Evolutionary conservation across 2,797 vertebrate species (phyloP).

Genomic region (Muscicapa striata): DNA sequence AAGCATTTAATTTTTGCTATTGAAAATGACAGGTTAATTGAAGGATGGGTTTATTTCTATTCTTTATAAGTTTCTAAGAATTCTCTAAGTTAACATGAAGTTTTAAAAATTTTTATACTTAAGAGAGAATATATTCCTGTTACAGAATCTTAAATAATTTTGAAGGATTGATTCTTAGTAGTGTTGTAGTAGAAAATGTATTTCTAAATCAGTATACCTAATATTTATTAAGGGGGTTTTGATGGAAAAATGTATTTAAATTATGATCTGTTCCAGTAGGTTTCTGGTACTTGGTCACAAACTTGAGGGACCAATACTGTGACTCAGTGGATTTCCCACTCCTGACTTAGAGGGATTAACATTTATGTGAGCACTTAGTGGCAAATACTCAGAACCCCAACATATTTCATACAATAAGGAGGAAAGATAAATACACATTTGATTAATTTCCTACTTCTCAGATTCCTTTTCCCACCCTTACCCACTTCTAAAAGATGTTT

Average conservation of each 20-base stretch:
- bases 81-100: neutral
- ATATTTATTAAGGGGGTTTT: neutral
- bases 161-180: neutral
- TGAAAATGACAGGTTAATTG: constrained; percentile 10
- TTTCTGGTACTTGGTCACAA: neutral
- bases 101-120: neutral
- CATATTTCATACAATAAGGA: neutral
- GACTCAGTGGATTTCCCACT: neutral
- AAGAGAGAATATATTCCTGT: neutral
- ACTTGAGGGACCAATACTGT: neutral
- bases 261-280: neutral
- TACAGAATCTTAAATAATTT: neutral
- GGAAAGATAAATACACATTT: fast-evolving
- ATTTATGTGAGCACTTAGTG: neutral
- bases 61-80: neutral
- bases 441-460: neutral
- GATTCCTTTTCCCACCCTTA: neutral
- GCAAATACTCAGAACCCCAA: neutral
- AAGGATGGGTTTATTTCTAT: neutral
- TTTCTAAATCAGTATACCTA: neutral
- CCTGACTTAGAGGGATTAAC: neutral
- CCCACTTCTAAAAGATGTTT: neutral
- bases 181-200: neutral
- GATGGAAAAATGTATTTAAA: neutral
- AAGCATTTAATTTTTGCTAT: constrained; percentile 6